Conservation (phyloP, 2,797 vertebrate genomes). For the Sebastes reedi region DNA sequence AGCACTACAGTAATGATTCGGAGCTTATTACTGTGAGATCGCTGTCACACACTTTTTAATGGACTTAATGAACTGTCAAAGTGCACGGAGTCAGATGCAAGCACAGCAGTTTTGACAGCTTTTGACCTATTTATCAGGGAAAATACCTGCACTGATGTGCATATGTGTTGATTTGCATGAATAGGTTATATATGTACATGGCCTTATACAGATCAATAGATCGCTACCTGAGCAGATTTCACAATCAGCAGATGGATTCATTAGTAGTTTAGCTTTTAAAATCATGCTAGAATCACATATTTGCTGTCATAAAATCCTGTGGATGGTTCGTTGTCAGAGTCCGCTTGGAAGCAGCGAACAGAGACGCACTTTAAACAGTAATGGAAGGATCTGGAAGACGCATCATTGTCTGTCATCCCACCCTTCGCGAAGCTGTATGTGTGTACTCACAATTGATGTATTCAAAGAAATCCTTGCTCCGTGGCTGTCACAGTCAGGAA, state of each 20-base stretch:
- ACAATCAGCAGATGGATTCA: background rate
- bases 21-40: background rate
- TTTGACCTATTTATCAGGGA: background rate
- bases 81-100: background rate
- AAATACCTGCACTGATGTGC: background rate
- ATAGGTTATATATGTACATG: background rate
- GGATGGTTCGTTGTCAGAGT: background rate
- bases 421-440: background rate
- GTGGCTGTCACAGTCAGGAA: conserved; percentile 27
- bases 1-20: background rate
- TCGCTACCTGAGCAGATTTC: background rate
- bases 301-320: background rate
- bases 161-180: background rate
- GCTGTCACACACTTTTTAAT: background rate
- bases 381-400: background rate
- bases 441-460: background rate
- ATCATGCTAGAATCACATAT: background rate
- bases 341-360: no score
- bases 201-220: background rate
- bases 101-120: background rate
- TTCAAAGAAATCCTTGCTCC: conserved; percentile 20
- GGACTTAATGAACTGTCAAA: background rate
- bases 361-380: background rate
- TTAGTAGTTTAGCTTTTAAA: background rate
- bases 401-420: conserved; percentile 8